Percentiles rank a stretch among this genome's conserved stretches.
These are phyloP conservation scores for Nomada flava DNA, from an alignment of 2,888 invertebrate genomes.

Conservation along the genomic window DNA sequence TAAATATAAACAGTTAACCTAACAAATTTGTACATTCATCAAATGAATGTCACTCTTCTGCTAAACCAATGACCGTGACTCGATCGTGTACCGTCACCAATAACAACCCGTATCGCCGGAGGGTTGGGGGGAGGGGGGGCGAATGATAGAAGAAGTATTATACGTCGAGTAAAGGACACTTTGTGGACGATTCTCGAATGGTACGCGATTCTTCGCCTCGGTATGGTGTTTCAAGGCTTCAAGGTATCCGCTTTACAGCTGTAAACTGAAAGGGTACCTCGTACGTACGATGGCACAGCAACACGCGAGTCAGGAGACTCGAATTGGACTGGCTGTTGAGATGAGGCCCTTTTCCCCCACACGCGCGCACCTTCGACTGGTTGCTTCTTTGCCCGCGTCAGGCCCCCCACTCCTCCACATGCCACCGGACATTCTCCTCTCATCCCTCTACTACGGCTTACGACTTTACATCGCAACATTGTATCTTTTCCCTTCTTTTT, in stretches of 20 bases:
- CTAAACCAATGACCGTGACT: not conserved
- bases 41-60: not conserved
- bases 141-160: constrained; percentile 1
- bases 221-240: constrained; percentile 31
- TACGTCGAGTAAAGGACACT: constrained; percentile 34
- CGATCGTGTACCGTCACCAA: not conserved
- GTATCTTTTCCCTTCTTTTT: constrained; percentile 58
- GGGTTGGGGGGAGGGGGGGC: not conserved
- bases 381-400: constrained; percentile 68
- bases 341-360: constrained; percentile 74
- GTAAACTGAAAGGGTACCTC: constrained; percentile 56
- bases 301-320: constrained; percentile 72
- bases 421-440: constrained; percentile 68
- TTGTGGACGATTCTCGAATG: constrained; percentile 35
- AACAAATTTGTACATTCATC: not conserved
- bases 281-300: constrained; percentile 63
- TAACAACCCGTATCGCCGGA: not conserved
- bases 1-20: not conserved
- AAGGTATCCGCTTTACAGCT: constrained; percentile 44
- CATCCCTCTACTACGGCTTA: constrained; percentile 36
- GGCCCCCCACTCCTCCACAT: constrained; percentile 54
- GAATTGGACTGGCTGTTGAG: constrained; percentile 76
- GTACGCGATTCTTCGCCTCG: constrained; percentile 27
- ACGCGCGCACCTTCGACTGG: constrained; percentile 52
- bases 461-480: constrained; percentile 65